Evolutionary conservation across 2,888 invertebrate genomes (phyloP), one percentile per base, ranked within the genome.

Genomic region (Ophion slaviceki): DNA sequence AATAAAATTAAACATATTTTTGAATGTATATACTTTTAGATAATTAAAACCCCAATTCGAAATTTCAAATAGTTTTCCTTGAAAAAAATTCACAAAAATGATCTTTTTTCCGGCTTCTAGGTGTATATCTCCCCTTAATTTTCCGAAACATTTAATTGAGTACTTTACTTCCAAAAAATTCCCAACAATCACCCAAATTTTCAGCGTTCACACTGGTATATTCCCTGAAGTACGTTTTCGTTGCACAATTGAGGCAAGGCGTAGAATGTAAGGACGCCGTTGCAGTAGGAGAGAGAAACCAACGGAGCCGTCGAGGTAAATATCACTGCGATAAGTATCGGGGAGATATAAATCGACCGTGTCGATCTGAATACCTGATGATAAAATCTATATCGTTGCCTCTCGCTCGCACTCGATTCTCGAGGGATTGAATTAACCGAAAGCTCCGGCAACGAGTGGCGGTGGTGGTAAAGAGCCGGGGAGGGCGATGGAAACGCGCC

Each of bases 301-400:
- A 10, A 59, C 61, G 53, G 20, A 85, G 88, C 89, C 11, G 47
- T 87, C 88, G 89, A 90, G 89, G 89, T 90, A 90, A 89, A 89
- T 89, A 91, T 90, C 89, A 64, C 59, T 59, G 81, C 59, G 92
- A 93, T 92, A 91, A 85, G 84, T 88, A 93, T 93, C 92, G 87
- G 64, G 61, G 86, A 82, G 91, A 92, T 90, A 91, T 91, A 92
- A 92, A 92, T 92, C 91, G 89, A 87, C 82, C 87, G 89, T 90
- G 90, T 89, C 89, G 89, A 90, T 89, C 89, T 85, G 88, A 90
- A 89, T 88, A 87, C 72, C 88, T 57, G 32, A 68, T 36, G 81
- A 87, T 87, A 87, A 85, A 84, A 89, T 89, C 83, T 88, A 45
- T 62, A 47, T 11, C 28, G 24, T 47, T 61, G 45, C 70, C 17